These are phyloP conservation scores for Echinometra lucunter DNA, from an alignment of 53 echinoderm and acorn worm genomes.

Conservation along the genomic window DNA sequence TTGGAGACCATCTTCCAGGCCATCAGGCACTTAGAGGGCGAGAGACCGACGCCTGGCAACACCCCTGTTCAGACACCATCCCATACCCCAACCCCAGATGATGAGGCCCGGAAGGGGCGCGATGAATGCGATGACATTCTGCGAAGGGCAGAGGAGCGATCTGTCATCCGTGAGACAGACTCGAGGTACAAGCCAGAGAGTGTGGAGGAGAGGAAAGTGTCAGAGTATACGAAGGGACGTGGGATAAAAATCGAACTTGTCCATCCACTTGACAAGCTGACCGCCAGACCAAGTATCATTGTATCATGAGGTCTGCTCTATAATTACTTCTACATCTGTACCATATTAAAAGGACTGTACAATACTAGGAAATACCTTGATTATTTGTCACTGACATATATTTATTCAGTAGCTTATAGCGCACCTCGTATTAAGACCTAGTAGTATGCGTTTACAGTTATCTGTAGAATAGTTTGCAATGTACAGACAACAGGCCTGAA, in stretches of 20 bases:
- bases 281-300: conserved; percentile 93
- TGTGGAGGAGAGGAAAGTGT: conserved; percentile 70
- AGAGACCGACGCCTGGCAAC: conserved; percentile 83
- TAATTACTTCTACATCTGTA: not conserved
- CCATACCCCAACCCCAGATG: conserved; percentile 97
- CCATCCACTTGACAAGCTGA: conserved; percentile 92
- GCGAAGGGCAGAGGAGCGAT: conserved; percentile 69
- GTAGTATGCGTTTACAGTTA: conserved; percentile 1
- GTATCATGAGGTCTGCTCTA: conserved; percentile 83
- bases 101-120: conserved; percentile 80
- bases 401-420: conserved; percentile 61
- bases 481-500: conserved; percentile 4
- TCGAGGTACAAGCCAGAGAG: conserved; percentile 44
- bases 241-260: conserved; percentile 93
- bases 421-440: not conserved
- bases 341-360: conserved; percentile 51
- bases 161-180: conserved; percentile 68
- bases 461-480: conserved; percentile 5
- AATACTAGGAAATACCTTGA: conserved; percentile 72
- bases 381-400: conserved; percentile 71
- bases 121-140: conserved; percentile 83
- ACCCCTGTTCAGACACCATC: conserved; percentile 95
- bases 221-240: conserved; percentile 64
- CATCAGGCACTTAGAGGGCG: conserved; percentile 96
- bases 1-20: conserved; percentile 98